Conservation (phyloP, 2,113 vertebrate genomes). For the Syrrhaptes paradoxus region DNA sequence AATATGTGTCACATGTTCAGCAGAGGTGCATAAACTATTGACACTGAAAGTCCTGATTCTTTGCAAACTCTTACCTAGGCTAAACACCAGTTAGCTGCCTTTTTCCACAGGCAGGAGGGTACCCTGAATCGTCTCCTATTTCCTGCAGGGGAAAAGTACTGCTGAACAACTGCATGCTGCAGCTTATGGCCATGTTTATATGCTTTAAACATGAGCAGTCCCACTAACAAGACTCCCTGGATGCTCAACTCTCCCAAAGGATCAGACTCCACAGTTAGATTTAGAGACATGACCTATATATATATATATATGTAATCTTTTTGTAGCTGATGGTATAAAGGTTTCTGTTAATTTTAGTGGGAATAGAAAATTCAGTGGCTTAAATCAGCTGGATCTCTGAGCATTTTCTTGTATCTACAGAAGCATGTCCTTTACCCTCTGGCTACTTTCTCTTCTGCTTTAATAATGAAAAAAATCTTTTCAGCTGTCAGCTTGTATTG, state of each 20-base stretch:
- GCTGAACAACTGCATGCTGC: background rate
- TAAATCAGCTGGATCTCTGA: background rate
- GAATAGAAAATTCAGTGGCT: background rate
- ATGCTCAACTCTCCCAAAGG: background rate
- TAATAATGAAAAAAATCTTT: background rate
- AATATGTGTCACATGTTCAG: background rate
- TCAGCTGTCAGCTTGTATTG: conserved; percentile 14
- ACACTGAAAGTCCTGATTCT: background rate
- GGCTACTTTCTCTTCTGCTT: background rate
- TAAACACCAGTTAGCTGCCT: background rate
- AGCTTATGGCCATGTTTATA: background rate
- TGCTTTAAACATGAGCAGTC: background rate
- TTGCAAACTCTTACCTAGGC: background rate
- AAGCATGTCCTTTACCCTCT: background rate
- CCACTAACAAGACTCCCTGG: background rate
- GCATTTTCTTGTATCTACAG: background rate
- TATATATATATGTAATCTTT: background rate
- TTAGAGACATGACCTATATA: background rate
- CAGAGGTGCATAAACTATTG: background rate
- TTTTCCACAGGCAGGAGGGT: background rate
- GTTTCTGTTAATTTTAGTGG: background rate
- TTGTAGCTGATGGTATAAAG: background rate
- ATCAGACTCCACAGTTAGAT: background rate
- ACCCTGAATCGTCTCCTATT: background rate
- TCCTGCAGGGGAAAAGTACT: background rate